Percentiles rank a stretch among this genome's conserved stretches.
Evolutionary conservation across 2,113 vertebrate genomes (phyloP).

Genomic region (Mus pahari): DNA sequence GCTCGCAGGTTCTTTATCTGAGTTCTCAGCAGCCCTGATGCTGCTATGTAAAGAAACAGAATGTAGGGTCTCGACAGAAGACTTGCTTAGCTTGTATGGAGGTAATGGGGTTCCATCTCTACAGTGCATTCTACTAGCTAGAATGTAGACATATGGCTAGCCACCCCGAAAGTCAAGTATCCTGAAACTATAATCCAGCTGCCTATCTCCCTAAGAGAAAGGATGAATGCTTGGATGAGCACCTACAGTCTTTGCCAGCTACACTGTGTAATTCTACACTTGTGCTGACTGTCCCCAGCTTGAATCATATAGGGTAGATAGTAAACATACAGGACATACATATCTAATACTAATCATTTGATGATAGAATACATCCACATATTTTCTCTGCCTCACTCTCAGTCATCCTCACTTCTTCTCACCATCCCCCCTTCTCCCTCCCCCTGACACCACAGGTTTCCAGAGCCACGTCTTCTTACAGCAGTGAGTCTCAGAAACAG

Average conservation of each 20-base stretch:
- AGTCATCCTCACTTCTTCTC: no score
- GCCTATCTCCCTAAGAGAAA: neutral
- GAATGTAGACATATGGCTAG: neutral
- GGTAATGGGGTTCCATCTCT: neutral
- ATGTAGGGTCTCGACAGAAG: neutral
- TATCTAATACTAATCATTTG: neutral
- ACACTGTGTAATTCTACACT: neutral
- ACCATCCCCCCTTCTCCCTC: neutral
- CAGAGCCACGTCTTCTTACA: neutral
- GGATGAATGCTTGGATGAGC: neutral
- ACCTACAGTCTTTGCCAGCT: neutral
- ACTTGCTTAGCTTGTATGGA: neutral
- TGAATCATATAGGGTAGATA: neutral
- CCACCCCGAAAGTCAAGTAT: neutral
- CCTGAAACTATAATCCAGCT: neutral
- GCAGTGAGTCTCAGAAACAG: neutral
- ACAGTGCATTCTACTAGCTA: neutral
- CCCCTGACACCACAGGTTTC: neutral
- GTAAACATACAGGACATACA: neutral
- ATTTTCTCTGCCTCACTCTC: neutral
- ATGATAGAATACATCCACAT: neutral
- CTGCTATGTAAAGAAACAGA: neutral
- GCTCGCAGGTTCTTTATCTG: neutral
- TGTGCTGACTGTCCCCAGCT: neutral
- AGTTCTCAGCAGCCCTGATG: neutral